Base-by-base conservation (phyloP, 2,888 invertebrate species). In the Lissonota sp. region DNA sequence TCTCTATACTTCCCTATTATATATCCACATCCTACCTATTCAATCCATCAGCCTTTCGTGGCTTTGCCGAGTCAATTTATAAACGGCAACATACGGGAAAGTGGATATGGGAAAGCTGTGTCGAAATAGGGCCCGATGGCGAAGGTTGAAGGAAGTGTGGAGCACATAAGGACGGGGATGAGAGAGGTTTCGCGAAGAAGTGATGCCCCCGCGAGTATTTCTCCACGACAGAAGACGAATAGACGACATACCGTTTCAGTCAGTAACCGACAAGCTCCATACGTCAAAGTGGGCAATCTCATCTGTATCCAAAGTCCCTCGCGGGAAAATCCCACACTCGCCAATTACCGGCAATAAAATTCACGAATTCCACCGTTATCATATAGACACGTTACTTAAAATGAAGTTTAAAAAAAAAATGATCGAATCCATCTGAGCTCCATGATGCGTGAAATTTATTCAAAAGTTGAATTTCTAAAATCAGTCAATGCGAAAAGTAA, bases 221-320 rank as follows among this genome's bases (percentile, higher is more conserved):
- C 76, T 80, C 82, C 84, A 83, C 84, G 87, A 88, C 86, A 84
- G 89, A 90, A 92, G 92, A 92, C 91, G 90, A 91, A 92, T 92
- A 86, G 92, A 91, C 90, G 89, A 91, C 91, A 90, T 87, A 84
- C 86, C 87, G 84, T 86, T 84, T 86, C 84, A 87, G 82, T 85
- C 86, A 84, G 83, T 85, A 85, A 83, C 87, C 87, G 88, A 89
- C 89, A 86, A 89, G 85, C 85, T 88, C 88, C 86, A 89, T 90
- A 89, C 87, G 88, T 91, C 90, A 90, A 90, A 89, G 87, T 85
- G 53, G 14, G 63, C 64, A 72, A 82, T 80, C 64, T 77, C 80
- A 60, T 62, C 70, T 7, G 60, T 55, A 16, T 67, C 40, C 69
- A 37, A 67, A 57, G 16, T 58, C 44, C 55, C 14, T 67, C 49